Evolutionary conservation across 2,113 vertebrate species (phyloP).

Genomic region (Tragulus kanchil): DNA sequence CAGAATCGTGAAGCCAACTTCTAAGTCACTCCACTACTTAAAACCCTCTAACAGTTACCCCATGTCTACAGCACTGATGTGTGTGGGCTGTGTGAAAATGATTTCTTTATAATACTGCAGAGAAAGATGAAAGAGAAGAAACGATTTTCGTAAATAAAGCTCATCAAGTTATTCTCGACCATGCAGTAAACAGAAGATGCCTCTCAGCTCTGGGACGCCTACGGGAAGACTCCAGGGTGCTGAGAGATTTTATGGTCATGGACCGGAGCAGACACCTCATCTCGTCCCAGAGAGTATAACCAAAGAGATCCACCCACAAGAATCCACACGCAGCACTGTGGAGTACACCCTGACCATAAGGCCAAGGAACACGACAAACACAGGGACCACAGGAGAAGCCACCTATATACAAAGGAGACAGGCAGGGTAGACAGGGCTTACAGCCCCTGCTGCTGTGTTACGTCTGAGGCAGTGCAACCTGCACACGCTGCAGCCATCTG

Average conservation of each 20-base stretch:
- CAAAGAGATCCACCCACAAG: neutral
- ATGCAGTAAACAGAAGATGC: neutral
- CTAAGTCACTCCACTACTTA: neutral
- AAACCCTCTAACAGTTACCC: neutral
- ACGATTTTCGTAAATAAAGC: neutral
- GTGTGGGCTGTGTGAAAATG: neutral
- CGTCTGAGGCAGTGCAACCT: neutral
- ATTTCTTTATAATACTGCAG: neutral
- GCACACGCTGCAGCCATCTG: neutral
- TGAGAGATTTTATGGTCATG: neutral
- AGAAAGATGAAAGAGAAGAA: neutral
- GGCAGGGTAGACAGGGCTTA: neutral
- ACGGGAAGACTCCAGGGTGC: neutral
- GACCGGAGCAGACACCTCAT: neutral
- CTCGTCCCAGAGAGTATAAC: neutral
- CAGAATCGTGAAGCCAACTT: neutral
- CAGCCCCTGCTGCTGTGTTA: accelerated
- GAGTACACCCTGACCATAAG: neutral
- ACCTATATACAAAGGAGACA: neutral
- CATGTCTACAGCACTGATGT: neutral
- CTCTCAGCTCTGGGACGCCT: neutral
- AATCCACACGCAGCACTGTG: neutral
- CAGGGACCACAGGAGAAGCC: neutral
- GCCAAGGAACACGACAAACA: neutral
- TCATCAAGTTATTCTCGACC: neutral